A percentile compares a stretch with the other conserved stretches of the same genome.
phyloP scores from a whole-genome alignment of 1,140 invertebrate genomes.

The Monomorium pharaonis region DNA sequence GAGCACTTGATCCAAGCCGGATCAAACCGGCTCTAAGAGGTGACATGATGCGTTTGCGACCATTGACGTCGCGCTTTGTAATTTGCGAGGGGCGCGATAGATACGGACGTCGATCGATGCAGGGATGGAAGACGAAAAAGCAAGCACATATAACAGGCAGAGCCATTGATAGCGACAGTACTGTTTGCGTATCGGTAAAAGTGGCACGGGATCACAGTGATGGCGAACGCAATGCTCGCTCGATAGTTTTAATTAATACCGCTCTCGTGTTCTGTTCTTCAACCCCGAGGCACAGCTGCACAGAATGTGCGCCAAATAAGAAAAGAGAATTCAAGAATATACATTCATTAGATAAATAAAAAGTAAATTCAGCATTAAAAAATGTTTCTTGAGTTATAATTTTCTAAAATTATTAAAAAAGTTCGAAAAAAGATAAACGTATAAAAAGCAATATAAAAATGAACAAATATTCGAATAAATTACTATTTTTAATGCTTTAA shows the following conservation, averaged over 20 bases:
- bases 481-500: not conserved
- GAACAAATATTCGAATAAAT: not conserved
- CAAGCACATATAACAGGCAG: constrained; percentile 5
- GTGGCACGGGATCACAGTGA: constrained; percentile 1
- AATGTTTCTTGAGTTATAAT: not conserved
- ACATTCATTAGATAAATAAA: not conserved
- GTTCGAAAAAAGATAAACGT: not conserved
- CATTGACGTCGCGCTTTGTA: constrained; percentile 18
- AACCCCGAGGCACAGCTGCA: not conserved
- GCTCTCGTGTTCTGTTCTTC: not conserved
- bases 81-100: constrained; percentile 12
- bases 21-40: not conserved
- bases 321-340: not conserved
- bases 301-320: not conserved
- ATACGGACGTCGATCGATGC: constrained; percentile 8
- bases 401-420: not conserved
- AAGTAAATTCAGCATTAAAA: not conserved
- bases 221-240: not conserved
- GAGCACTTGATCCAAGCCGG: not conserved
- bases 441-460: too few relatives aligned
- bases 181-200: constrained; percentile 27
- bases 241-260: constrained; percentile 43
- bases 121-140: not conserved
- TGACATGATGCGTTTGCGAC: not conserved
- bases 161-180: constrained; percentile 24